Percentiles rank a stretch among this genome's conserved stretches.
These are phyloP conservation scores for Biston betularia DNA, from an alignment of 2,888 invertebrate species.

Conservation along the genomic window DNA sequence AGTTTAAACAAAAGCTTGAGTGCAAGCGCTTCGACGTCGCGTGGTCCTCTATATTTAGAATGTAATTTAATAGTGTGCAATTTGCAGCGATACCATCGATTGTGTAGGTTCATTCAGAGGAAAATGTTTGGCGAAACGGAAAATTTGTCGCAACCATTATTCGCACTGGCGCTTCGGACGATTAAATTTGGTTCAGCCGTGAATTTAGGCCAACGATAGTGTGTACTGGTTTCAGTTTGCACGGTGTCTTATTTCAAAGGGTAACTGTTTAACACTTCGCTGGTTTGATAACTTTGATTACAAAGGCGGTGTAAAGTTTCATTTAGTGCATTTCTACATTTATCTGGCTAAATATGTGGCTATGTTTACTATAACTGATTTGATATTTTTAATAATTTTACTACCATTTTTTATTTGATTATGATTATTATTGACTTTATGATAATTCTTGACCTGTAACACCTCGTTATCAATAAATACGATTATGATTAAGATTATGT, in stretches of 20 bases:
- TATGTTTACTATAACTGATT: no score
- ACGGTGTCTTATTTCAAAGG: slow-evolving; percentile 39
- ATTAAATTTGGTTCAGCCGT: slow-evolving; percentile 77
- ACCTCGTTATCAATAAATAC: no score
- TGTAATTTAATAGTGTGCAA: slow-evolving; percentile 83
- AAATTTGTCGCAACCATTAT: slow-evolving; percentile 83
- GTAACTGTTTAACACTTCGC: slow-evolving; percentile 24
- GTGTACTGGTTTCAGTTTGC: slow-evolving; percentile 52
- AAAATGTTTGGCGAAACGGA: slow-evolving; percentile 82
- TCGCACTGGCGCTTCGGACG: slow-evolving; percentile 79
- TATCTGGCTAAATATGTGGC: background rate
- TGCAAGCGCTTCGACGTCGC: slow-evolving; percentile 68
- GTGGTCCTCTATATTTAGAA: slow-evolving; percentile 81
- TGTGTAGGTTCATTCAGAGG: slow-evolving; percentile 82
- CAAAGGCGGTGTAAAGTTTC: slow-evolving; percentile 9
- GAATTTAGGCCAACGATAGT: slow-evolving; percentile 57
- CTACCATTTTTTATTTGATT: no score
- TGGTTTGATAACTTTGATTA: slow-evolving; percentile 18
- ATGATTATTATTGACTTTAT: no score
- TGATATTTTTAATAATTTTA: no score
- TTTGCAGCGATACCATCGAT: slow-evolving; percentile 80
- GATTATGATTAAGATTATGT: no score
- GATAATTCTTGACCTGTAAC: no score
- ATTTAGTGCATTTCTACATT: background rate
- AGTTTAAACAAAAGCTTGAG: slow-evolving; percentile 66